Conservation (phyloP, 2,888 invertebrate genomes). For the Cephus sareptanus region DNA sequence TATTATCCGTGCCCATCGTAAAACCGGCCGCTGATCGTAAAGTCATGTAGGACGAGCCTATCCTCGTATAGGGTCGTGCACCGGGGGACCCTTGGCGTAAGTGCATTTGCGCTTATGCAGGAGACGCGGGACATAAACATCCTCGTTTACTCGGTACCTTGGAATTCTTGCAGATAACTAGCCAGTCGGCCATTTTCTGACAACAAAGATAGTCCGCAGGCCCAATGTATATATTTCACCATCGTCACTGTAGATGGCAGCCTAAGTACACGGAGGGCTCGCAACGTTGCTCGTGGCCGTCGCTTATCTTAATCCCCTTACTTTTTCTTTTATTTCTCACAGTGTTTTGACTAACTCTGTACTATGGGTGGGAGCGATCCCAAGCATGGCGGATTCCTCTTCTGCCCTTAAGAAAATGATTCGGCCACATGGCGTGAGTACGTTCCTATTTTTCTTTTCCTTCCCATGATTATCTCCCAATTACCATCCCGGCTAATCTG, state of each 20-base stretch:
- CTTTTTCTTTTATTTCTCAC: neutral
- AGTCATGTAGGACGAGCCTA: neutral
- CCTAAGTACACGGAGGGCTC: neutral
- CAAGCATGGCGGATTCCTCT: neutral
- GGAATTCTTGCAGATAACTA: neutral
- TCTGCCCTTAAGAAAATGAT: neutral
- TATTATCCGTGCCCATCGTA: neutral
- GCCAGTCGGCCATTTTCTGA: neutral
- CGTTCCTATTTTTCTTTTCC: neutral
- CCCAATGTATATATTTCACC: neutral
- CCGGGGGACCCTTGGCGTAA: neutral
- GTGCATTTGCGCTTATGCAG: neutral
- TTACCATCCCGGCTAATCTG: neutral
- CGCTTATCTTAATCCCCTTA: neutral
- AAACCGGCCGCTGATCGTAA: neutral
- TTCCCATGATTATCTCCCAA: neutral
- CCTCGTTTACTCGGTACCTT: neutral
- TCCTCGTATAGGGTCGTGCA: neutral
- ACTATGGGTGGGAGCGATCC: neutral
- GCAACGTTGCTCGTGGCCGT: neutral
- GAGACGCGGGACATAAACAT: neutral
- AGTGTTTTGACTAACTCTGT: neutral
- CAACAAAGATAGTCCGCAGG: neutral
- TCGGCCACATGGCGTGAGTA: neutral
- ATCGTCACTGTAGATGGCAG: neutral